Conservation (phyloP, 2,113 vertebrate genomes). For the Corvus cornix region DNA sequence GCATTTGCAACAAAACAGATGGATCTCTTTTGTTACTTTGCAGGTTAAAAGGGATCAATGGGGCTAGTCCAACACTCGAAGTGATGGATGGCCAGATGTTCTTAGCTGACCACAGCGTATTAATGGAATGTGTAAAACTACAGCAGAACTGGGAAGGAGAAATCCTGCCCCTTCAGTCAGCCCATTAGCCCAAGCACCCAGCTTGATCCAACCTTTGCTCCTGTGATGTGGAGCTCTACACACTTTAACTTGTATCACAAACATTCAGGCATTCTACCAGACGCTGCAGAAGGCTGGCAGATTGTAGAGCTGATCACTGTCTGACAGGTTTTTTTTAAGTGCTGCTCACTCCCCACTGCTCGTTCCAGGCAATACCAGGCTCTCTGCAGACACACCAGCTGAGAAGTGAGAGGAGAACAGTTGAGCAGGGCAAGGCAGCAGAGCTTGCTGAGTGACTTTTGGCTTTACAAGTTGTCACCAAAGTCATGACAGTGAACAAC, state of each 20-base stretch:
- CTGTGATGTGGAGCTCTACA: background rate
- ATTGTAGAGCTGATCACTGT: constrained; percentile 29
- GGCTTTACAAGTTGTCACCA: background rate
- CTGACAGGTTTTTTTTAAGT: constrained; percentile 52
- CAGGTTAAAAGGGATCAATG: background rate
- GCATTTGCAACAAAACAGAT: background rate
- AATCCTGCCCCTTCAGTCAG: background rate
- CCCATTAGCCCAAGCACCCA: background rate
- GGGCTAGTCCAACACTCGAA: background rate
- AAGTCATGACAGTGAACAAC: background rate
- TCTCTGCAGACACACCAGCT: background rate
- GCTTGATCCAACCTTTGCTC: background rate
- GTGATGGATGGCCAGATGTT: background rate
- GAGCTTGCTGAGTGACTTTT: background rate
- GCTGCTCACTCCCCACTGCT: background rate
- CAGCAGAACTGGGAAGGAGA: background rate
- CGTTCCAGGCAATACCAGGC: background rate
- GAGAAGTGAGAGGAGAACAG: background rate
- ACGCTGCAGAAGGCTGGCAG: constrained; percentile 35
- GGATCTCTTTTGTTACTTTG: background rate
- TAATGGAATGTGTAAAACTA: background rate
- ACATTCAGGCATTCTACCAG: background rate
- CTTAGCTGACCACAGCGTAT: background rate
- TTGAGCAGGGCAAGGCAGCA: background rate
- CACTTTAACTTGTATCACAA: background rate